Evolutionary conservation across 2,888 invertebrate genomes (phyloP).

Genomic region (Cosmia trapezina): DNA sequence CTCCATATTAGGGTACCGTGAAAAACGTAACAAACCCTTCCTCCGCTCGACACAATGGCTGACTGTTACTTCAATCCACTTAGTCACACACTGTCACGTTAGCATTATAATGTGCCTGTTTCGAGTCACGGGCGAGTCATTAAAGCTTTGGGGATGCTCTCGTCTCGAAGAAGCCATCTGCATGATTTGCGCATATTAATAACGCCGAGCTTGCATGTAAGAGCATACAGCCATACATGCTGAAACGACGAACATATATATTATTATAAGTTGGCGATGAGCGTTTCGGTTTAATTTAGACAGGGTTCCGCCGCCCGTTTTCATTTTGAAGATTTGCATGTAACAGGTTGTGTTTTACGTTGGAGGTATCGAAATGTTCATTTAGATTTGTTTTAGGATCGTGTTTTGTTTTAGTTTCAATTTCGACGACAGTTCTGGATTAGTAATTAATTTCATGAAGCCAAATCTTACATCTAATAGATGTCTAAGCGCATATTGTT

Average conservation of each 20-base stretch:
- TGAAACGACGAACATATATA: conserved; percentile 52
- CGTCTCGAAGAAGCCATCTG: conserved; percentile 80
- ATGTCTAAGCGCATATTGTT: conserved; percentile 33
- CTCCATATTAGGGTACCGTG: conserved; percentile 9
- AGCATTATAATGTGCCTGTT: conserved; percentile 65
- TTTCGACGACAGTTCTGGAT: conserved; percentile 4
- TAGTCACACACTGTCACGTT: conserved; percentile 62
- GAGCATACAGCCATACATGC: conserved; percentile 49
- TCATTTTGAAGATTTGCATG: conserved; percentile 57
- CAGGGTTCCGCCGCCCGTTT: conserved; percentile 52
- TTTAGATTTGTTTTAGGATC: conserved; percentile 20
- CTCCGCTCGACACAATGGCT: conserved; percentile 47
- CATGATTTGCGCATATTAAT: conserved; percentile 86
- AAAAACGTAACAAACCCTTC: conserved; percentile 35
- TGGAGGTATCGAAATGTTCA: conserved; percentile 29
- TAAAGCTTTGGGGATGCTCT: conserved; percentile 70
- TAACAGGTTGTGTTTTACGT: conserved; percentile 49
- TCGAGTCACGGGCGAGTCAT: conserved; percentile 72
- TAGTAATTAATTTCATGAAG: conserved; percentile 7
- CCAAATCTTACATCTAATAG: conserved; percentile 7
- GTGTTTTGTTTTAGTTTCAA: conserved; percentile 28
- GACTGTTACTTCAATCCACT: conserved; percentile 54
- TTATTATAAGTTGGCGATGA: conserved; percentile 62
- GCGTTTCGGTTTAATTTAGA: conserved; percentile 58
- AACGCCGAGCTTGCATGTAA: conserved; percentile 72